Conservation (phyloP, 2,888 invertebrate species). For the Rhorus exstirpatorius region DNA sequence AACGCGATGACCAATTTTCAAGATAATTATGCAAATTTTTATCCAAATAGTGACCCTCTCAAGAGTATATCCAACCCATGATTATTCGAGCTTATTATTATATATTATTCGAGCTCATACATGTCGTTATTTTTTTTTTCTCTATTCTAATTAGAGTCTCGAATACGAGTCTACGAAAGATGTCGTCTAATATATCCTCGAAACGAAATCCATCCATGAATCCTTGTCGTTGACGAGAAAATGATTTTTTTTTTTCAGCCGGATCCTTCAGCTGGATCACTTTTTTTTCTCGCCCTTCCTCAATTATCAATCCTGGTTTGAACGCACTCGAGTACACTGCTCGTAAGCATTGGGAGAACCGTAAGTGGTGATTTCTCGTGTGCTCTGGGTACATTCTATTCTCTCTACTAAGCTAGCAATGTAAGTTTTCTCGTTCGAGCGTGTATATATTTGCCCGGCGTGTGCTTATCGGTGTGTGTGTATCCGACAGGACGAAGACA, state of each 20-base stretch:
- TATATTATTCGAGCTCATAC: too few relatives aligned
- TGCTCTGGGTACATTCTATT: conserved; percentile 18
- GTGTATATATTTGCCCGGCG: background rate
- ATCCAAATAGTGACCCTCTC: too few relatives aligned
- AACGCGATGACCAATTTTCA: too few relatives aligned
- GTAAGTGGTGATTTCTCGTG: background rate
- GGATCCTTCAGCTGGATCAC: background rate
- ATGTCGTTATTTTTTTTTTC: too few relatives aligned
- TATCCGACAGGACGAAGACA: conserved; percentile 19
- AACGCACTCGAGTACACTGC: background rate
- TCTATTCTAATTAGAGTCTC: too few relatives aligned
- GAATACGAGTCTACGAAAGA: too few relatives aligned
- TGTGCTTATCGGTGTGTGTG: background rate
- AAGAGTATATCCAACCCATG: too few relatives aligned
- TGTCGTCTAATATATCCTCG: too few relatives aligned
- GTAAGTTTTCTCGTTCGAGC: conserved; percentile 47
- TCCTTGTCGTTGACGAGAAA: too few relatives aligned
- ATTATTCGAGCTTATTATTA: too few relatives aligned
- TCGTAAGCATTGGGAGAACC: background rate
- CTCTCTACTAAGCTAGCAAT: conserved; percentile 22
- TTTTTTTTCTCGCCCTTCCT: background rate
- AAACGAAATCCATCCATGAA: background rate
- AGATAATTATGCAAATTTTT: too few relatives aligned
- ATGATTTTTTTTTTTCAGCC: background rate
- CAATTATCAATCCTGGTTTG: background rate